Conservation (phyloP, 2,888 invertebrate species). For the Chymomyza amoena region DNA sequence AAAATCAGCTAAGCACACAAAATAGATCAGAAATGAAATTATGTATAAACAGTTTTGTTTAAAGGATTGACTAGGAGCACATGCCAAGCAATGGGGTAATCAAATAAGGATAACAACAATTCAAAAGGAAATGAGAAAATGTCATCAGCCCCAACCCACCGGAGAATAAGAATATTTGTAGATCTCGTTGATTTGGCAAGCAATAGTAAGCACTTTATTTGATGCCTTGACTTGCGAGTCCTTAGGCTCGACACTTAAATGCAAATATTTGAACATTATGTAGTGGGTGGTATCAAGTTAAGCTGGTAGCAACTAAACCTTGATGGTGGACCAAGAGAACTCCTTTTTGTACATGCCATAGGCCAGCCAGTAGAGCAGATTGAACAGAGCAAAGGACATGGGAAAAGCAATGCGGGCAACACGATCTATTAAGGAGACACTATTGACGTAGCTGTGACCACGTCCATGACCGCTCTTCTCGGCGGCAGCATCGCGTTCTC, state of each 20-base stretch:
- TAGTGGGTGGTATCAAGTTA: background rate
- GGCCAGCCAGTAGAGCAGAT: constrained; percentile 93
- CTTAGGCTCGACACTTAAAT: background rate
- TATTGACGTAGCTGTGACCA: constrained; percentile 86
- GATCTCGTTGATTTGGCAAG: background rate
- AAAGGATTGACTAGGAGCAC: background rate
- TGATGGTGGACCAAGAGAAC: constrained; percentile 73
- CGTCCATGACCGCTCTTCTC: constrained; percentile 57
- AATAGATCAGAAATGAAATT: background rate
- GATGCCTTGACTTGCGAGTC: background rate
- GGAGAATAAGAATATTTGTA: background rate
- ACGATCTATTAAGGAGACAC: constrained; percentile 91
- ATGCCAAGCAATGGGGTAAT: background rate
- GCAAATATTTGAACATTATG: background rate
- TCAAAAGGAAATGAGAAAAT: background rate
- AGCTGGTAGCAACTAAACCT: constrained; percentile 41
- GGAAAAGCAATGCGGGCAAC: constrained; percentile 91
- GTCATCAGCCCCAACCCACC: background rate
- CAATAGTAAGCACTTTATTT: background rate
- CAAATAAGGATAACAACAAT: background rate
- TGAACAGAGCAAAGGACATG: constrained; percentile 90
- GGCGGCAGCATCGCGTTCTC: constrained; percentile 85
- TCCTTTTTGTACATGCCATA: constrained; percentile 86
- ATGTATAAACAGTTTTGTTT: background rate
- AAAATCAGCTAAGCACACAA: background rate